Evolutionary conservation across 2,113 vertebrate species (phyloP).

Genomic region (Thomomys bottae): DNA sequence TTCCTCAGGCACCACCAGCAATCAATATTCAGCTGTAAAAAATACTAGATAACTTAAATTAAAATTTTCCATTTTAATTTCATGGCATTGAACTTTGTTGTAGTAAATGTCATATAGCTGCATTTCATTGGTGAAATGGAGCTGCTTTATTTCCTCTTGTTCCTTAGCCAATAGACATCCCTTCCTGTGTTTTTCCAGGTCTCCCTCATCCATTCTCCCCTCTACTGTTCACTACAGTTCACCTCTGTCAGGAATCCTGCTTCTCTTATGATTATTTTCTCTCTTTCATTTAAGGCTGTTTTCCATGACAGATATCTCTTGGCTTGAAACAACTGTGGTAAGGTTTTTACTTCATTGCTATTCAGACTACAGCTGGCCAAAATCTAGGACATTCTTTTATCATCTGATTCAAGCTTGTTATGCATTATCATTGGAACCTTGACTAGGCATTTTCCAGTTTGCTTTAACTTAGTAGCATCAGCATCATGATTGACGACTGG

Average conservation of each 20-base stretch:
- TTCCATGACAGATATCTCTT: not conserved
- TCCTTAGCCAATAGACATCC: not conserved
- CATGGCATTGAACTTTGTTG: not conserved
- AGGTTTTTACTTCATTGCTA: not conserved
- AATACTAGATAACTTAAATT: not conserved
- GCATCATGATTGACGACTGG: not conserved
- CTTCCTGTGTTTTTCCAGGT: not conserved
- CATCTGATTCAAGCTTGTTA: not conserved
- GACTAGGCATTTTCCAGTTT: not conserved
- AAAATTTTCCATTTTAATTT: not conserved
- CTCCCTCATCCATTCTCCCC: not conserved
- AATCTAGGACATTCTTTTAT: not conserved
- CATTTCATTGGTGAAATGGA: not conserved
- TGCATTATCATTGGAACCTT: not conserved
- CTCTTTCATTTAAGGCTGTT: not conserved
- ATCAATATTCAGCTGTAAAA: constrained; percentile 30
- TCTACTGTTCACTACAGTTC: not conserved
- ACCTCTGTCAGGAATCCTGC: not conserved
- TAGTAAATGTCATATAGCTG: not conserved
- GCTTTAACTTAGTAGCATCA: not conserved
- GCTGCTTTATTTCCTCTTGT: not conserved
- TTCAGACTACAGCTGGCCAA: not conserved
- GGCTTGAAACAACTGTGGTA: not conserved
- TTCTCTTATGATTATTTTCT: not conserved
- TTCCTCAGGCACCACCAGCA: not conserved